Evolutionary conservation across 2,888 invertebrate genomes (phyloP).

Genomic region (Drosophila siamana): DNA sequence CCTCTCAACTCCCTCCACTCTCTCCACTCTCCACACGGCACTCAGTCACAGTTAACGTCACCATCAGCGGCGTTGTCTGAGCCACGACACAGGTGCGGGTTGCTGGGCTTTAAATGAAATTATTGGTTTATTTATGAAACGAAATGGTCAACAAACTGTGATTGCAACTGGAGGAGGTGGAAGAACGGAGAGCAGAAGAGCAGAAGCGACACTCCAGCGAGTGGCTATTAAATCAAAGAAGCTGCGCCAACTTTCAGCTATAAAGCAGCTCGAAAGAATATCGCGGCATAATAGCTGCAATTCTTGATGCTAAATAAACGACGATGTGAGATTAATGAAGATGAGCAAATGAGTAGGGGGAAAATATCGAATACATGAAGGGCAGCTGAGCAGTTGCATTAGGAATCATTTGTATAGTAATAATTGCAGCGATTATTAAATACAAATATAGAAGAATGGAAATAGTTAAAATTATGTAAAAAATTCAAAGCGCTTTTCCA

Average conservation of each 20-base stretch:
- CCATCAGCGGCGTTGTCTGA: background rate
- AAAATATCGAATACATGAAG: too few relatives aligned
- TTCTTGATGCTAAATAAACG: background rate
- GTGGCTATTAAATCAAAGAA: slow-evolving; percentile 24
- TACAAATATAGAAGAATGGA: too few relatives aligned
- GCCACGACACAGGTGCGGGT: slow-evolving; percentile 64
- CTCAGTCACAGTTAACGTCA: slow-evolving; percentile 3
- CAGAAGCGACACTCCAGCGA: slow-evolving; percentile 5
- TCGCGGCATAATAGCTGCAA: background rate
- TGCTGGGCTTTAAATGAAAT: slow-evolving; percentile 63
- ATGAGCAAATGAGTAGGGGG: too few relatives aligned
- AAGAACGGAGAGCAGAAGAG: too few relatives aligned
- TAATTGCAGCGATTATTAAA: too few relatives aligned
- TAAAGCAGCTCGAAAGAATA: background rate
- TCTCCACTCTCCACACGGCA: background rate
- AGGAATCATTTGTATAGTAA: too few relatives aligned
- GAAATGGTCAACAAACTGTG: slow-evolving; percentile 69
- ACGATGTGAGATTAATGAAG: too few relatives aligned
- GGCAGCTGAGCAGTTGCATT: too few relatives aligned
- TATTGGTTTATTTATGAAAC: slow-evolving; percentile 72
- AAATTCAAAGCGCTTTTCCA: too few relatives aligned
- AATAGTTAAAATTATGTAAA: too few relatives aligned
- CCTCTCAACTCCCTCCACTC: background rate
- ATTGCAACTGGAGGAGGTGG: slow-evolving; percentile 52
- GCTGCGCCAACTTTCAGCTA: background rate